Evolutionary conservation across 1,140 invertebrate species (phyloP).

Genomic region (Reticulitermes speratus): DNA sequence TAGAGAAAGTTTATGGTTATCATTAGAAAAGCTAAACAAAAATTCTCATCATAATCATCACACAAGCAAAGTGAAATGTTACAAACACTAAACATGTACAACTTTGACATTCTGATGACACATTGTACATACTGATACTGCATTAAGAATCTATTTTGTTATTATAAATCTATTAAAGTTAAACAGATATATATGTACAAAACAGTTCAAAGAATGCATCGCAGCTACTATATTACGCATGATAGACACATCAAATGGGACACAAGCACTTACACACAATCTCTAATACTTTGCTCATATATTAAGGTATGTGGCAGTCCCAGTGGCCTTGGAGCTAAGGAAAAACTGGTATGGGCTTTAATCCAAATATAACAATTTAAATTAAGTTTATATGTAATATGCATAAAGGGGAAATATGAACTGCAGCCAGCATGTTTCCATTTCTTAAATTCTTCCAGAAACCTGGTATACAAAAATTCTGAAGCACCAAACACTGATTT

Average conservation of each 20-base stretch:
- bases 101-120: not conserved
- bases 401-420: too few species aligned
- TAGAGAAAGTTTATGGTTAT: slow-evolving; percentile 2
- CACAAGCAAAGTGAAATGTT: slow-evolving; percentile 16
- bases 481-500: too few species aligned
- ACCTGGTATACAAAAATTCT: too few species aligned
- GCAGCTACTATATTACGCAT: not conserved
- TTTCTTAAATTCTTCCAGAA: too few species aligned
- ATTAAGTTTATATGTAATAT: too few species aligned
- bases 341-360: too few species aligned
- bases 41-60: not conserved
- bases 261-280: too few species aligned
- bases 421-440: too few species aligned
- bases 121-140: not conserved
- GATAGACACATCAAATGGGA: not conserved
- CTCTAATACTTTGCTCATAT: too few species aligned
- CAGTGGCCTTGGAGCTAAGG: too few species aligned
- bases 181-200: not conserved
- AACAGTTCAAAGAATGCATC: not conserved
- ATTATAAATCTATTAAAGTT: not conserved
- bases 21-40: slow-evolving; percentile 2
- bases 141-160: not conserved
- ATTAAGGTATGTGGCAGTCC: too few species aligned
- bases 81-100: not conserved
- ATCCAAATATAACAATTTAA: too few species aligned